Base-by-base conservation (phyloP, 2,113 vertebrate species). In the Sphyrna mokarran region DNA sequence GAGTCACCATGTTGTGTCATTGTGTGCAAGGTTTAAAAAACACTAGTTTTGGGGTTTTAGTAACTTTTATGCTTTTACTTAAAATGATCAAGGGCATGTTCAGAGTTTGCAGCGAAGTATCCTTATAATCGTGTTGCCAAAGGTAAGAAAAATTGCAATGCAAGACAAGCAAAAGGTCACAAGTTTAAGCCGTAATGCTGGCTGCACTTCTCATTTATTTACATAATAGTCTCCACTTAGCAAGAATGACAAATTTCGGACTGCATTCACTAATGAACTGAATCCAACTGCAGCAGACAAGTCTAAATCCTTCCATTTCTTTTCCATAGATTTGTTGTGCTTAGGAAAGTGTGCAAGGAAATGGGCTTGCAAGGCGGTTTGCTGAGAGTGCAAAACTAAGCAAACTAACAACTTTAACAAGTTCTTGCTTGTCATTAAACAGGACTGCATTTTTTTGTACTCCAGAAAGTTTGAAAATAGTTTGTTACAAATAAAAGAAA, bases 141-240 rank as follows among this genome's bases (percentile, higher is more conserved):
- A 93, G 61, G 61, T 61, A 93, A 95, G 94, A 43, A 76, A 95
- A 43, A 72, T 72, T 72, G 68, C 37, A 72, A 70, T 95, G 69
- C 43, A 43, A 94, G 94, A 22, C 40, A 48, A 94, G 69, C 94
- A 70, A 29, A 14, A 69, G 40, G 94, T 95, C 94, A 95, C 40
- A 95, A 95, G 40, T 70, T 95, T 54, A 95, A 95, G 40, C 69
- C 94, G 43, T 43, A 94, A 70, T 10, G 37, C 20, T 94, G n/a
- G 20, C n/a, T 48, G 91, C 87, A 68, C 61, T 95, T 33, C 29
- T 72, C 29, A 54, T 69, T 95, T 43, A 95, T 72, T 70, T 48
- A 72, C 94, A 70, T 72, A 95, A 95, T 54, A 54, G 89, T 8
- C 16, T 93, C 61, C 37, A 40, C 37, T 93, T 37, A 68, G 33